phyloP scores from a whole-genome alignment of 2,113 vertebrate genomes.

The Lipotes vexillifer region DNA sequence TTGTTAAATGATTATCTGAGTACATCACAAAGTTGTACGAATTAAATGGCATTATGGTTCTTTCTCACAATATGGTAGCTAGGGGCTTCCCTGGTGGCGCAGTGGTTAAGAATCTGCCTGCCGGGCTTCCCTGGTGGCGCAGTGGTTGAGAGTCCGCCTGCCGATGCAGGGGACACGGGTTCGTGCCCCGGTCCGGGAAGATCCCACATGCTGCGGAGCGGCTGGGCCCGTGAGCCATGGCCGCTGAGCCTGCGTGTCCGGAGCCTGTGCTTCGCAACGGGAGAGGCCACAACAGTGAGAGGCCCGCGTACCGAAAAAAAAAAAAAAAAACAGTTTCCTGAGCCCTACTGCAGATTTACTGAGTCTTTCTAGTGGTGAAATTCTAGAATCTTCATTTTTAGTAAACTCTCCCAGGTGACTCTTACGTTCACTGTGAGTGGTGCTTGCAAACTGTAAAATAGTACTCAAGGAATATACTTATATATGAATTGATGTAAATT shows the following conservation, averaged over 20 bases:
- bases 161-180: too few species aligned
- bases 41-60: background rate
- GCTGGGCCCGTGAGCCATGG: too few species aligned
- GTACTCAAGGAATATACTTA: background rate
- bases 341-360: background rate
- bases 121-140: too few species aligned
- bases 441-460: background rate
- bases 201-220: too few species aligned
- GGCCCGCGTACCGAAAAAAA: too few species aligned
- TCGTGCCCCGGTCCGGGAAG: too few species aligned
- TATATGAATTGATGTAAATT: background rate
- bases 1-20: conserved; percentile 21
- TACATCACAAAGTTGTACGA: background rate
- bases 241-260: too few species aligned
- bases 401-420: background rate
- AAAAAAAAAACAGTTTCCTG: background rate
- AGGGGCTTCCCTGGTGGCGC: too few species aligned
- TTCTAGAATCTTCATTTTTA: conserved; percentile 16
- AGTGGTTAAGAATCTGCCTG: too few species aligned
- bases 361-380: background rate
- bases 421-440: background rate
- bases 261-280: too few species aligned
- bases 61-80: background rate
- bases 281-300: too few species aligned
- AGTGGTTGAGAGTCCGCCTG: too few species aligned